Percentiles rank a stretch among this genome's conserved stretches.
phyloP scores from a whole-genome alignment of 2,113 vertebrate species.

The Myotis lucifugus region DNA sequence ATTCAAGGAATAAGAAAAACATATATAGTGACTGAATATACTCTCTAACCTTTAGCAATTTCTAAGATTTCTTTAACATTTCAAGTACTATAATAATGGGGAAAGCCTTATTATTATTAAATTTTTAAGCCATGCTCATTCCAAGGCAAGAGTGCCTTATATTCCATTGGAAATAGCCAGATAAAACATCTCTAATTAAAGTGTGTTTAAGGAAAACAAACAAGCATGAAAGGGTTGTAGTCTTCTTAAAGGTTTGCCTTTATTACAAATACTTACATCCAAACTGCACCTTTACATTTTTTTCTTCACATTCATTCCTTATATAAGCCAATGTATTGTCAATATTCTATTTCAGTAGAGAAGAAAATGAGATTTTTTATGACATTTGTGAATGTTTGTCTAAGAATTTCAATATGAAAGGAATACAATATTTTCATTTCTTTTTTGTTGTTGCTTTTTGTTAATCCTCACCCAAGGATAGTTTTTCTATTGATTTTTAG shows the following conservation, averaged over 20 bases:
- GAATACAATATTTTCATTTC: neutral
- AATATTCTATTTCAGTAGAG: neutral
- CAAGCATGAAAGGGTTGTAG: neutral
- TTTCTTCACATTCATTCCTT: neutral
- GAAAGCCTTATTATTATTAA: neutral
- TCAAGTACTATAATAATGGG: slow-evolving; percentile 48
- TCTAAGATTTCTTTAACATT: slow-evolving; percentile 72
- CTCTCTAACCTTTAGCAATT: slow-evolving; percentile 77
- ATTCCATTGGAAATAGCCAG: neutral
- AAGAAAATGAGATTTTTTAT: neutral
- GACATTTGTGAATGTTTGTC: neutral
- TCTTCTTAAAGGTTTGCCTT: neutral
- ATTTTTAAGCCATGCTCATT: neutral
- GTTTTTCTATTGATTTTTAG: too few relatives aligned
- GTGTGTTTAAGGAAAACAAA: neutral
- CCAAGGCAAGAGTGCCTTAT: neutral
- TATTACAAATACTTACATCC: neutral
- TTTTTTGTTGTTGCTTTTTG: too few relatives aligned
- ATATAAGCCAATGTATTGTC: neutral
- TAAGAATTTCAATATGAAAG: neutral
- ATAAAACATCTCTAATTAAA: neutral
- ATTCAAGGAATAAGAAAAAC: slow-evolving; percentile 73
- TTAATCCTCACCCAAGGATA: too few relatives aligned
- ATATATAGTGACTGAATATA: slow-evolving; percentile 76
- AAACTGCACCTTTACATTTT: neutral